These are phyloP conservation scores for Drosophila demipolita DNA, from an alignment of 2,888 invertebrate species.

Conservation along the genomic window DNA sequence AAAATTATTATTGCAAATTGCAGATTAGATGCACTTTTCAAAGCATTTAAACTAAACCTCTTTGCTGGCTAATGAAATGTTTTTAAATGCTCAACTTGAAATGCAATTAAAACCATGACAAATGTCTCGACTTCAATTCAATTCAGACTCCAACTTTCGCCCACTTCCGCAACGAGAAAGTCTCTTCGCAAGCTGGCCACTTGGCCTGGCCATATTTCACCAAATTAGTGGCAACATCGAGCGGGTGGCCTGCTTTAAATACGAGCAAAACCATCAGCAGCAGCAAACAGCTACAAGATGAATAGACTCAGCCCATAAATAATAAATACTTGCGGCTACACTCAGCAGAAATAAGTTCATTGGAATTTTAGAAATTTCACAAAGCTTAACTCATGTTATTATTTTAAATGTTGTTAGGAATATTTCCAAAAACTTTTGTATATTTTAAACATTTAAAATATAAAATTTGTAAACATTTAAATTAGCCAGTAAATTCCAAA, in stretches of 20 bases:
- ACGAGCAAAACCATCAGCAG: neutral
- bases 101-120: constrained; percentile 63
- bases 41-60: constrained; percentile 12
- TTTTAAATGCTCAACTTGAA: constrained; percentile 30
- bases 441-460: neutral
- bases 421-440: neutral
- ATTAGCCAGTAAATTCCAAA: neutral
- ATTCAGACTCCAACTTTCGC: constrained; percentile 58
- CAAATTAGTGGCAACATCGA: constrained; percentile 49
- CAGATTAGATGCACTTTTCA: constrained; percentile 7
- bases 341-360: neutral
- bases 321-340: constrained; percentile 32
- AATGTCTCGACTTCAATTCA: constrained; percentile 7
- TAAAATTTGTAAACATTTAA: no score
- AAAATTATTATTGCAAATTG: constrained; percentile 5
- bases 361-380: neutral
- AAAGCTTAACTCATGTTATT: neutral
- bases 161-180: constrained; percentile 50
- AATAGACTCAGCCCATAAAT: constrained; percentile 54
- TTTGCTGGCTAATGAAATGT: constrained; percentile 15
- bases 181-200: constrained; percentile 27
- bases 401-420: neutral
- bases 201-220: constrained; percentile 59
- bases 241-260: constrained; percentile 53
- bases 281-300: constrained; percentile 40